These are phyloP conservation scores for Odontothrips loti DNA, from an alignment of 2,888 invertebrate species.

Conservation along the genomic window DNA sequence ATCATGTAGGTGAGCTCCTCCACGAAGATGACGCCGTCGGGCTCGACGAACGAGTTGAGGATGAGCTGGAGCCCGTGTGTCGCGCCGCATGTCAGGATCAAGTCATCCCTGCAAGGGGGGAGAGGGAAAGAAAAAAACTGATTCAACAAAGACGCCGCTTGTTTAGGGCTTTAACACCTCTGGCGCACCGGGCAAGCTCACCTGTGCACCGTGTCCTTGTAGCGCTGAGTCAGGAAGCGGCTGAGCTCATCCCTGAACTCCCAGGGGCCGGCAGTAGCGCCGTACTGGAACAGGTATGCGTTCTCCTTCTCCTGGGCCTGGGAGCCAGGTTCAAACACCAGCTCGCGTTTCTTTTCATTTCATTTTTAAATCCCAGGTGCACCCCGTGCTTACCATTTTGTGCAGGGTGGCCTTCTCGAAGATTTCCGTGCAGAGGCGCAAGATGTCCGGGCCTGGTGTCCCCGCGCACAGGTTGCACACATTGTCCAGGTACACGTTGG, in stretches of 20 bases:
- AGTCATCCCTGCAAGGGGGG: constrained; percentile 47
- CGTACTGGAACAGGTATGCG: constrained; percentile 53
- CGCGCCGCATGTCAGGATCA: constrained; percentile 59
- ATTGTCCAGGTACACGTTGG: constrained; percentile 50
- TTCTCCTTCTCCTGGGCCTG: constrained; percentile 45
- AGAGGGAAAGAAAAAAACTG: neutral
- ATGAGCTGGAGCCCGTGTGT: constrained; percentile 56
- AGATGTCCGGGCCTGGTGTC: constrained; percentile 53
- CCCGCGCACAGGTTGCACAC: constrained; percentile 52
- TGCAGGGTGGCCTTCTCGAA: constrained; percentile 50
- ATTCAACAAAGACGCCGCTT: too few species aligned
- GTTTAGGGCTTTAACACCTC: too few species aligned
- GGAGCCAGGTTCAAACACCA: constrained; percentile 28
- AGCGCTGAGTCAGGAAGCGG: constrained; percentile 49
- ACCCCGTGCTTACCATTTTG: constrained; percentile 46
- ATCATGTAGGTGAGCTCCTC: constrained; percentile 64
- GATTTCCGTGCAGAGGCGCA: constrained; percentile 48
- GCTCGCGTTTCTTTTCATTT: neutral
- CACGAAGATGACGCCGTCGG: constrained; percentile 56
- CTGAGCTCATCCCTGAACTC: constrained; percentile 50
- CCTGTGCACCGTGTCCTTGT: constrained; percentile 48
- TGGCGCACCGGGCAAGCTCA: constrained; percentile 38
- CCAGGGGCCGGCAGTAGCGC: constrained; percentile 51
- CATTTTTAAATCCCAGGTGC: neutral
- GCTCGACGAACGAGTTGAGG: constrained; percentile 53